Evolutionary conservation across 2,888 invertebrate genomes (phyloP), one percentile per base, ranked within the genome.

Genomic region (Mystacides longicornis): DNA sequence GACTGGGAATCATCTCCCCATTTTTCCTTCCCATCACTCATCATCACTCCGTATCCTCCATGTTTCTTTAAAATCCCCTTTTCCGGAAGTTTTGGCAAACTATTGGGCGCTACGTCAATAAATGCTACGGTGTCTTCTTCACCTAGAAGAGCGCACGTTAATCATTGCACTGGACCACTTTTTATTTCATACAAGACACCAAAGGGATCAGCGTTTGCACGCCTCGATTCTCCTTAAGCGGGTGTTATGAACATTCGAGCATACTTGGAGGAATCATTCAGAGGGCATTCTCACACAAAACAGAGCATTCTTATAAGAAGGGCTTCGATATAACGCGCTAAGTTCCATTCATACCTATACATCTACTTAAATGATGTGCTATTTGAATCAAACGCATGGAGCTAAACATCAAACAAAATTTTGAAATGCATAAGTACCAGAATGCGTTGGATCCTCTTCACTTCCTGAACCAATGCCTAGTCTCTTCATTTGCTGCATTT

Each of bases 61-160:
- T 85, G 84, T 75, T 92, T 93, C 81, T 93, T 93, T 68, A 93
- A 81, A 70, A 93, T 93, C 57, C 93, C 93, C 75, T 93, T 93
- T 76, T 93, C 92, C 65, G 90, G 89, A 63, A 87, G 77, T 71
- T 88, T 87, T 58, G 82, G 76, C 69, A 86, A 80, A 67, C 83
- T 86, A 74, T 87, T 88, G 59, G 84, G 82, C 62, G 83, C 83
- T 54, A 89, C 81, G 72, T 89, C 89, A 69, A 90, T 87, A 74
- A 90, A 89, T 56, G 89, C 87, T 65, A 89, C 86, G 60, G 79
- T 78, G 69, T 89, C 89, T 73, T 89, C 89, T 73, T 86, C 85
- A 52, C 82, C 84, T 83, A 74, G 61, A 48, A 51, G 20, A 22
- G 22, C 9, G 22, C n/a, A 43, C 19, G 3, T 2, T 37, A 37